Evolutionary conservation across 2,113 vertebrate species (phyloP), one percentile per base, ranked within the genome.

Genomic region (Oceanodroma tethys): DNA sequence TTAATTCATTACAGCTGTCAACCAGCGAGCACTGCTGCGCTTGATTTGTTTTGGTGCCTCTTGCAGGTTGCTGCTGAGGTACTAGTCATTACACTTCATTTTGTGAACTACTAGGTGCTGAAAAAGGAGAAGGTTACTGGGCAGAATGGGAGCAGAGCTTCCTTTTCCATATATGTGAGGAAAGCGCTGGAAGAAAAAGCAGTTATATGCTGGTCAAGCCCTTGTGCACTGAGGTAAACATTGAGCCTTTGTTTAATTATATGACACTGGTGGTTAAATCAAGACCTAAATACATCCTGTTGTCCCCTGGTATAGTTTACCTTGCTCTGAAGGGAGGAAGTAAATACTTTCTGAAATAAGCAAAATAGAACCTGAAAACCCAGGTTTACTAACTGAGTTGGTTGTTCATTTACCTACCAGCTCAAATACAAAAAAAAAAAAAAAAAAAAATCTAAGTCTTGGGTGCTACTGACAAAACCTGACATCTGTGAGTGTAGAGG

Each of bases 1-100:
- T 96, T 88, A 93, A 96, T 91, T 96, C 86, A 95, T 94, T 98
- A 95, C 27, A 83, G 84, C 90, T 93, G 88, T 96, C 95, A 95
- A 45, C n/a, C 23, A 48, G 63, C 38, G 34, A 91, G 25, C 45
- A 20, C 80, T 53, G 81, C 74, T 76, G 40, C 22, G 50, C 36
- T 87, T 90, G 53, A 74, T 93, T 93, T 93, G 76, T 95, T 91
- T 93, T 0, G 6, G 15, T 92, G 74, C 78, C 14, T 92, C 81
- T 90, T 81, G 43, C 78, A 95, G 76, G 80, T 81, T 70, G 53
- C 84, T 91, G 81, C 92, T 0, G 4, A 95, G 71, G 76, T 79
- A 50, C 13, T 94, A 32, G 48, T 88, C 83, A 62, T 70, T 95
- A 47, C 55, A 55, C 56, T 93, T 95, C 40, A 59, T 93, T 90